phyloP scores from a whole-genome alignment of 2,888 invertebrate genomes.

The Megalurothrips usitatus region DNA sequence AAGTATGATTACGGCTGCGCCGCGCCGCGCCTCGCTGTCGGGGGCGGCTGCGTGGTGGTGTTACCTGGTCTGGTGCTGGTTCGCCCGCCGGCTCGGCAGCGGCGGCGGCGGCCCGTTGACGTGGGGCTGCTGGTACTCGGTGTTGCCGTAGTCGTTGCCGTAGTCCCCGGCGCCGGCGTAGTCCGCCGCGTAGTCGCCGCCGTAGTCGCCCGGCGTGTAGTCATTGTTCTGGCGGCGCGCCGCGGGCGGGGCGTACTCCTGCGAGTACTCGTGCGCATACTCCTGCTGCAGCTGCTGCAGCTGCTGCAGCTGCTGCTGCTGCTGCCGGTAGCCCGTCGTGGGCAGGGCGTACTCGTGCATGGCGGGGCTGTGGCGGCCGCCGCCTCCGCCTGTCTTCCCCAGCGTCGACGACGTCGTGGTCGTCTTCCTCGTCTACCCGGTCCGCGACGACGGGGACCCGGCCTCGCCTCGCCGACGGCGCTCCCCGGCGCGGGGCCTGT shows the following conservation, averaged over 20 bases:
- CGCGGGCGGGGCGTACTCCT: conserved; percentile 6
- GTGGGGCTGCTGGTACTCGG: conserved; percentile 19
- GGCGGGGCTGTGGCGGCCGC: conserved; percentile 10
- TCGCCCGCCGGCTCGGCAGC: not conserved
- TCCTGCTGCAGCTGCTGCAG: conserved; percentile 25
- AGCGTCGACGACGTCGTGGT: not conserved
- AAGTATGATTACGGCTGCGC: too few relatives aligned
- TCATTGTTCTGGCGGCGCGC: not conserved
- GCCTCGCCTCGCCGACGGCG: too few relatives aligned
- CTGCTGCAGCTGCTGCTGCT: conserved; percentile 23
- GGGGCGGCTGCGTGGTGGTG: not conserved
- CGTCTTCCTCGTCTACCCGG: not conserved
- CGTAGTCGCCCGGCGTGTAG: conserved; percentile 6
- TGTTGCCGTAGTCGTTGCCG: conserved; percentile 6
- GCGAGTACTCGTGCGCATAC: conserved; percentile 19
- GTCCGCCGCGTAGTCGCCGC: conserved; percentile 19
- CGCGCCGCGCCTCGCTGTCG: too few relatives aligned
- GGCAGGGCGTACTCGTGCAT: conserved; percentile 25
- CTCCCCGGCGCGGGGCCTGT: too few relatives aligned
- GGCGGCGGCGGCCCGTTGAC: conserved; percentile 20
- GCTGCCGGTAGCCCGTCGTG: conserved; percentile 14
- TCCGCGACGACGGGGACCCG: not conserved
- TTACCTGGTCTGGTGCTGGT: conserved; percentile 16
- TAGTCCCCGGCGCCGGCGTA: conserved; percentile 1
- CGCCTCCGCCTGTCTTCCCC: not conserved